Evolutionary conservation across 2,113 vertebrate genomes (phyloP), one percentile per base, ranked within the genome.

Genomic region (Chaetorhynchus papuensis): DNA sequence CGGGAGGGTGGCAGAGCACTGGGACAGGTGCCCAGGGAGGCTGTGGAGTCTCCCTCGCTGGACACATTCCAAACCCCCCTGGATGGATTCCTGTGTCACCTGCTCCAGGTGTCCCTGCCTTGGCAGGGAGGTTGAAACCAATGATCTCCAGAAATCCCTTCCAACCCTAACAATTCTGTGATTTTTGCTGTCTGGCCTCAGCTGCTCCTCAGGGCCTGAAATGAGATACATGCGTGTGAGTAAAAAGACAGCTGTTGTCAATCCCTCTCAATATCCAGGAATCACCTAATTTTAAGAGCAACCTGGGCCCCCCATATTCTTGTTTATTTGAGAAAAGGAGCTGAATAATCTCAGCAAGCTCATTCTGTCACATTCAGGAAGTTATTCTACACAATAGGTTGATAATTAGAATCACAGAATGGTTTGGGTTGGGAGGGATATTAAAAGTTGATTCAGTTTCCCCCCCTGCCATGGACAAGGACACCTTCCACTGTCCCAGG

Each of bases 281-380:
- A 44, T 74, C 31, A 2, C 41, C 26, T 66, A 19, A 37, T 64
- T 37, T 37, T 64, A 64, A 42, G 17, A n/a, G 14, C 21, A 68
- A 35, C 10, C 24, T 28, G 11, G 9, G 5, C 15, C 8, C 9
- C 4, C 0, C 0, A 0, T 1, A 7, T 28, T 54, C 15, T 33
- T 76, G 15, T 7, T 70, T 31, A 17, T 4, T n/a, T 64, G 11
- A 28, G 15, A 28, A 27, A 45, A 68, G 2, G 3, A 76, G 21
- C 1, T 7, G 7, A 39, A 42, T 18, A 9, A 14, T 5, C 6
- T 7, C 6, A 42, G 49, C 16, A 66, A 18, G 26, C 53, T 70
- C 11, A 9, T 54, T 76, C 31, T 5, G 6, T 20, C 5, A 10
- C 8, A 8, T 8, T 44, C 4, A 13, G 33, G 8, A 22, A 37